phyloP scores from a whole-genome alignment of 2,113 vertebrate genomes.

The Varanus salvator region DNA sequence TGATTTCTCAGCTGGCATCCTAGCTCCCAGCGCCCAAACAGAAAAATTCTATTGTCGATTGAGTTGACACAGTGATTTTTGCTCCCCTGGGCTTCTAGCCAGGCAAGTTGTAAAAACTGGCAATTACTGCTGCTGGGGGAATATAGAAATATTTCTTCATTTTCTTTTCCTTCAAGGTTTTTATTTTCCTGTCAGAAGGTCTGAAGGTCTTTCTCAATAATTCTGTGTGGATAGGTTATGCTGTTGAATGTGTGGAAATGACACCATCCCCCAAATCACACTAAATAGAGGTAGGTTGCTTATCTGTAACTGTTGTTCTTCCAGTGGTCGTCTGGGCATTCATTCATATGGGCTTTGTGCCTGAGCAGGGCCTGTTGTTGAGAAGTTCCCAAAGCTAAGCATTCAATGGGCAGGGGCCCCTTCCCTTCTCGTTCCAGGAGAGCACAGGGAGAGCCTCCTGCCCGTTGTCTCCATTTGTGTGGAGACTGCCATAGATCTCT shows the following conservation, averaged over 20 bases:
- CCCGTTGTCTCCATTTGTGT: no score
- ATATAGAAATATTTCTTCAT: constrained; percentile 45
- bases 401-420: no score
- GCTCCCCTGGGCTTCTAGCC: constrained; percentile 61
- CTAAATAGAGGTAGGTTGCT: background rate
- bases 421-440: no score
- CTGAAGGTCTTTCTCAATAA: constrained; percentile 43
- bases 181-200: constrained; percentile 56
- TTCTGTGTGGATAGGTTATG: background rate
- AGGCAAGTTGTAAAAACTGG: constrained; percentile 50
- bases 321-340: background rate
- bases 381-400: no score
- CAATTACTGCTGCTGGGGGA: constrained; percentile 55
- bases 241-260: background rate
- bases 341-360: no score
- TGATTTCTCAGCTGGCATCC: background rate
- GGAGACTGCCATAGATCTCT: no score
- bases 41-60: constrained; percentile 35
- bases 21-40: constrained; percentile 18
- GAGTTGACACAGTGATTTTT: constrained; percentile 46
- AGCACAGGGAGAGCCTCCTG: no score
- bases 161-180: constrained; percentile 57
- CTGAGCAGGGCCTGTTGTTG: no score
- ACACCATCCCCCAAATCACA: background rate
- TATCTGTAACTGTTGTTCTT: background rate